Conservation (phyloP, 2,113 vertebrate genomes). For the Syngnathoides biaculeatus region DNA sequence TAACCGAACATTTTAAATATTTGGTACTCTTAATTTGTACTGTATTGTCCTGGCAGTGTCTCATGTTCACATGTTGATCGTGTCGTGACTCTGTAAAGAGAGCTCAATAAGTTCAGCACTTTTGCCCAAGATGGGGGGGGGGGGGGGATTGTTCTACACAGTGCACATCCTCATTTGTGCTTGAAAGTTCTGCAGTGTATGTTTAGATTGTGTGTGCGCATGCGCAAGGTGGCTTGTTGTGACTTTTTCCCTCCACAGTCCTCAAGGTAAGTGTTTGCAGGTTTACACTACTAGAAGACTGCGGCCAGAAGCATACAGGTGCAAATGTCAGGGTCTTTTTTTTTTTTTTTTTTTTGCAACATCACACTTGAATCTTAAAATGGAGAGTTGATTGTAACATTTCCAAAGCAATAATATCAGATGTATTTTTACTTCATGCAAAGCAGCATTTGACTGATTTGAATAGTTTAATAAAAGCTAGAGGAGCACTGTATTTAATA, state of each 20-base stretch:
- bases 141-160: not conserved
- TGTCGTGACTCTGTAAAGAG: not conserved
- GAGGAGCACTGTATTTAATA: not conserved
- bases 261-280: slow-evolving; percentile 65
- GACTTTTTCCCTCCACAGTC: slow-evolving; percentile 37
- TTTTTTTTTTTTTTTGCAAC: not conserved
- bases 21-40: not conserved
- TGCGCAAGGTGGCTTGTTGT: slow-evolving; percentile 8
- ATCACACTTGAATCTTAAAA: not conserved
- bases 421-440: not conserved
- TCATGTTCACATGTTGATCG: slow-evolving; percentile 5
- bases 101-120: too few relatives aligned
- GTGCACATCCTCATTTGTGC: not conserved
- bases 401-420: not conserved
- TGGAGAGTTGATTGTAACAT: slow-evolving; percentile 1
- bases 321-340: not conserved
- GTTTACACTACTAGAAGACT: not conserved
- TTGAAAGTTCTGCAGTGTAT: not conserved
- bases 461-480: not conserved
- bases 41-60: slow-evolving; percentile 2
- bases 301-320: not conserved
- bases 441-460: not conserved
- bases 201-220: not conserved
- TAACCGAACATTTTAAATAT: not conserved
- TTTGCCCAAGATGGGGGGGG: not conserved